Conservation (phyloP, 64 coral and sea anemone species). For the Porites australiensis region DNA sequence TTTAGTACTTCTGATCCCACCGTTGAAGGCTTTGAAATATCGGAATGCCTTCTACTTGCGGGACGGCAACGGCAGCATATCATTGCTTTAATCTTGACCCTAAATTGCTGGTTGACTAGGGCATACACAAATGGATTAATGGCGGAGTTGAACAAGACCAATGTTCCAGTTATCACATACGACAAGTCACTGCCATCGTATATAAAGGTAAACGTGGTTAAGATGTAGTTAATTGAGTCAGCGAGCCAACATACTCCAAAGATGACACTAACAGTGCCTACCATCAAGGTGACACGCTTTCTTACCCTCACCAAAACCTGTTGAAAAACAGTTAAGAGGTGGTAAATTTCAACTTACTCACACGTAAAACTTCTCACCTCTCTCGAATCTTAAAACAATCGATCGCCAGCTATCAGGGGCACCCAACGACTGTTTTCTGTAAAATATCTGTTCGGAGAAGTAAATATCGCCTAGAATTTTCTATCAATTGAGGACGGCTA, state of each 20-base stretch:
- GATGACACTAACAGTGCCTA: not conserved
- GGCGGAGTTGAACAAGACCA: constrained; percentile 20
- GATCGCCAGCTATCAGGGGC: no score
- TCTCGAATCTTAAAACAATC: no score
- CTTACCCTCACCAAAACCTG: not conserved
- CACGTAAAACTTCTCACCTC: no score
- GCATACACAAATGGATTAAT: constrained; percentile 25
- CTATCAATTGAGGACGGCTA: no score
- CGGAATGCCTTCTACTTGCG: not conserved
- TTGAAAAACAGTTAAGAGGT: no score
- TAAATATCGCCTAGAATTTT: no score
- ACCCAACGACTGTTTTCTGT: no score
- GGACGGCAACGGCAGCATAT: not conserved
- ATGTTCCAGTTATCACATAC: not conserved
- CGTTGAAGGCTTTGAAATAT: no score
- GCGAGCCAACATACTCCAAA: not conserved
- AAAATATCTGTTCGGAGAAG: no score
- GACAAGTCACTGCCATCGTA: not conserved
- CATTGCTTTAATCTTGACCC: not conserved
- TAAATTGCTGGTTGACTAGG: not conserved
- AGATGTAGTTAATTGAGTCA: not conserved
- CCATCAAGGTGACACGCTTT: constrained; percentile 38
- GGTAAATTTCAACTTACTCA: no score
- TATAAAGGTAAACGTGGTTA: not conserved
- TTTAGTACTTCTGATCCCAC: no score